Conservation (phyloP, 2,888 invertebrate species). For the Chamaedrilus cognettii region DNA sequence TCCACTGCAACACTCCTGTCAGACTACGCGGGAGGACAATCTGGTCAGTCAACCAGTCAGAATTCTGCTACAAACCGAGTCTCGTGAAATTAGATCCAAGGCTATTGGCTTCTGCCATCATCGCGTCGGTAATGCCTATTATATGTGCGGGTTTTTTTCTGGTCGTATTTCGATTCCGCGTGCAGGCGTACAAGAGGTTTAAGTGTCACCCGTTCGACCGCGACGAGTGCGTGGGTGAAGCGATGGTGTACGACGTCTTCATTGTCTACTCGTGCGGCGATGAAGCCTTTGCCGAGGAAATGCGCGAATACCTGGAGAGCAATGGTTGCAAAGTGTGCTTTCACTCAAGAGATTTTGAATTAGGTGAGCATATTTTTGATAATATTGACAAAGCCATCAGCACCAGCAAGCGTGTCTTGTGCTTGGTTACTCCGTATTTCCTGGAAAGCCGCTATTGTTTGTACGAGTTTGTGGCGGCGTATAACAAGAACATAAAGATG, state of each 20-base stretch:
- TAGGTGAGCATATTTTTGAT: not conserved
- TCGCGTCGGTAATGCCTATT: not conserved
- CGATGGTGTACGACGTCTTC: not conserved
- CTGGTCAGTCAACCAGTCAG: not conserved
- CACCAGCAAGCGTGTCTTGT: not conserved
- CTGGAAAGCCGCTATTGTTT: not conserved
- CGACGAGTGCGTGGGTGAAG: slow-evolving; percentile 3
- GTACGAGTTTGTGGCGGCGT: not conserved
- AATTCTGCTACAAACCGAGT: not conserved
- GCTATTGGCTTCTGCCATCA: not conserved
- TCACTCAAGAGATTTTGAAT: not conserved
- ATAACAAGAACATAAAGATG: not conserved
- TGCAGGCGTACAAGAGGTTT: not conserved
- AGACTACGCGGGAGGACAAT: not conserved
- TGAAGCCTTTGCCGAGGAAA: not conserved
- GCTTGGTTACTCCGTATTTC: not conserved
- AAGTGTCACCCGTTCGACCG: slow-evolving; percentile 1
- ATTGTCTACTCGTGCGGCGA: not conserved
- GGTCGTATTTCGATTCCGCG: not conserved
- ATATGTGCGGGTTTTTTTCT: not conserved
- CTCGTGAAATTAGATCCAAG: too few relatives aligned
- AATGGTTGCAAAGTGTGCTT: slow-evolving; percentile 1
- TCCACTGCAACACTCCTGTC: not conserved
- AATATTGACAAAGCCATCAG: not conserved
- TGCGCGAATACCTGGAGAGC: not conserved